Evolutionary conservation across 2,888 invertebrate genomes (phyloP).

Genomic region (Lomographa bimaculata): DNA sequence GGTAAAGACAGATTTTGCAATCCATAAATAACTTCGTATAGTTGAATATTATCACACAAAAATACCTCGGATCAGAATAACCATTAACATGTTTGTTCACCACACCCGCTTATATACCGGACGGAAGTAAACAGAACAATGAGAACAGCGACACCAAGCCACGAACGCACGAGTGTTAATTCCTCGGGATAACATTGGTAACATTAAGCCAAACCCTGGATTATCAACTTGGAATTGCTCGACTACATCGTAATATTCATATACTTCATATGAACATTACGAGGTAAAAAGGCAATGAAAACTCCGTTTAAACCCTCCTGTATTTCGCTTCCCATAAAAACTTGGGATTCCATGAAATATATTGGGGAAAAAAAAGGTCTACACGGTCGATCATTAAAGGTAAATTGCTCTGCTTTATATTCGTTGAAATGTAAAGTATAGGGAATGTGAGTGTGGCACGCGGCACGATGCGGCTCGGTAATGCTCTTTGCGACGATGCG

Average conservation of each 20-base stretch:
- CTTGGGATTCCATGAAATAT: slow-evolving; percentile 70
- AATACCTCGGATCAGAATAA: too few species aligned
- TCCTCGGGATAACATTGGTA: slow-evolving; percentile 61
- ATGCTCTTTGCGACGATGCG: slow-evolving; percentile 24
- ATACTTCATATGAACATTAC: slow-evolving; percentile 74
- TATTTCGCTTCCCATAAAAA: slow-evolving; percentile 75
- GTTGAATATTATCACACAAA: too few species aligned
- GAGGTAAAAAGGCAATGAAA: slow-evolving; percentile 77
- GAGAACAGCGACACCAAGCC: slow-evolving; percentile 44
- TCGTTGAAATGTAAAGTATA: slow-evolving; percentile 66
- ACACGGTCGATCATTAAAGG: slow-evolving; percentile 72
- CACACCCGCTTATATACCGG: slow-evolving; percentile 35
- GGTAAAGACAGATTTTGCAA: too few species aligned
- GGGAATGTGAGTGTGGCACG: slow-evolving; percentile 58
- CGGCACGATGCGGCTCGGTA: slow-evolving; percentile 30
- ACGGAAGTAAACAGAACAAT: slow-evolving; percentile 54
- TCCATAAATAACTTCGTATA: too few species aligned
- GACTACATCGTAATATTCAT: too few species aligned
- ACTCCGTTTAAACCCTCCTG: slow-evolving; percentile 66
- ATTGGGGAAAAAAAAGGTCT: slow-evolving; percentile 72
- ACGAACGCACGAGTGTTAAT: slow-evolving; percentile 59
- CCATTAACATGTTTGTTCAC: slow-evolving; percentile 17
- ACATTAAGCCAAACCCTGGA: slow-evolving; percentile 72
- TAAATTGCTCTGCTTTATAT: slow-evolving; percentile 74
- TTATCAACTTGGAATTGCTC: slow-evolving; percentile 75